Percentiles rank a stretch among this genome's conserved stretches.
Evolutionary conservation across 2,113 vertebrate species (phyloP).

Genomic region (Willisornis vidua): DNA sequence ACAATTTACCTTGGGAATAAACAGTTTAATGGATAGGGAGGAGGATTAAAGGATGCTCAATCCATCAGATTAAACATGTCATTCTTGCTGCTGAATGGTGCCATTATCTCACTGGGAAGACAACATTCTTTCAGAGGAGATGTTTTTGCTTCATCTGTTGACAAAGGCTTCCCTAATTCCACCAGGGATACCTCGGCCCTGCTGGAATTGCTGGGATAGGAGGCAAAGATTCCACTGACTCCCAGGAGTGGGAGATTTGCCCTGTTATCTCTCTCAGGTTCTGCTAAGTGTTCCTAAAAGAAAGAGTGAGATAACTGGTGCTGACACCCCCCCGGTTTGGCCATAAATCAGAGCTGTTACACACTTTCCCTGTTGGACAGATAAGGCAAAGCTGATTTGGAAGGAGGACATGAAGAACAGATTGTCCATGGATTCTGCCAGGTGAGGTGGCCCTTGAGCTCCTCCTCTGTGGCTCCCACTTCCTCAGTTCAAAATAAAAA

Average conservation of each 20-base stretch:
- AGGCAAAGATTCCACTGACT: neutral
- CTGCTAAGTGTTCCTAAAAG: neutral
- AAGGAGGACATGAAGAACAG: neutral
- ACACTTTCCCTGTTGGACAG: neutral
- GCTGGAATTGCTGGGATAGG: neutral
- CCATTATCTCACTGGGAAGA: slow-evolving; percentile 20
- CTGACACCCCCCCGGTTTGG: neutral
- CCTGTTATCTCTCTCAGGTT: neutral
- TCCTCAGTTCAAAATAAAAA: neutral
- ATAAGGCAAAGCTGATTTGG: neutral
- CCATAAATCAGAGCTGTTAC: neutral
- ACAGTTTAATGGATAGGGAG: slow-evolving; percentile 58
- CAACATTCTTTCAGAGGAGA: neutral
- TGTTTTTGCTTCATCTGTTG: neutral
- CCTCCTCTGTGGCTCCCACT: neutral
- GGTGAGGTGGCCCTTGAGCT: neutral
- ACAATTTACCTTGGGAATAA: slow-evolving; percentile 54
- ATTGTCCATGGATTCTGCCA: neutral
- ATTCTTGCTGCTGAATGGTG: neutral
- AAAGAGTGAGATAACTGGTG: neutral
- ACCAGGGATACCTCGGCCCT: neutral
- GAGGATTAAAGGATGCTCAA: slow-evolving; percentile 55
- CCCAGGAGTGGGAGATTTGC: neutral
- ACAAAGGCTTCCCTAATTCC: neutral
- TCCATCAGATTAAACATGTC: slow-evolving; percentile 43